A percentile compares a stretch with the other conserved stretches of the same genome.
Evolutionary conservation across 1,140 invertebrate species (phyloP).

Genomic region (Drosophila bifasciata): DNA sequence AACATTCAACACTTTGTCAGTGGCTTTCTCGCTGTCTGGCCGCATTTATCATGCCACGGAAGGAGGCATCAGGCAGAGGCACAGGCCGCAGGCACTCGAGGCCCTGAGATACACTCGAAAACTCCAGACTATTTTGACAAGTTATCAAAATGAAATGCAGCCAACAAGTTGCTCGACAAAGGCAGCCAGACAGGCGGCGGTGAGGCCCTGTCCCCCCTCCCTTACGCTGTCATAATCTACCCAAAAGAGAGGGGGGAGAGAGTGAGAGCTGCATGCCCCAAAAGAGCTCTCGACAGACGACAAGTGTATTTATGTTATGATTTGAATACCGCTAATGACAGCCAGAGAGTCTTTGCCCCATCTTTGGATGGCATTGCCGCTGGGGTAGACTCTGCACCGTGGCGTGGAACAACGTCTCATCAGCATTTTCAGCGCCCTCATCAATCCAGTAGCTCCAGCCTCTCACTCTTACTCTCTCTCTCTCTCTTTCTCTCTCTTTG

Average conservation of each 20-base stretch:
- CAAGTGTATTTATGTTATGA: slow-evolving; percentile 84
- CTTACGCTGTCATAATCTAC: slow-evolving; percentile 68
- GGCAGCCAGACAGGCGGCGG: slow-evolving; percentile 14
- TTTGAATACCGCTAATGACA: slow-evolving; percentile 83
- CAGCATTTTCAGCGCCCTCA: slow-evolving; percentile 49
- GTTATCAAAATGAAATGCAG: slow-evolving; percentile 75
- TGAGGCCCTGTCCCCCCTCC: not conserved
- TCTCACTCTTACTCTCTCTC: too few relatives aligned
- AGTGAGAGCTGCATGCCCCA: not conserved
- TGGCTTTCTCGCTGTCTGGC: slow-evolving; percentile 70
- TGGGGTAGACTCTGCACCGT: too few relatives aligned
- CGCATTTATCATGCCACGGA: slow-evolving; percentile 71
- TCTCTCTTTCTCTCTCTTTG: too few relatives aligned
- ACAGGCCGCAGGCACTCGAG: too few relatives aligned
- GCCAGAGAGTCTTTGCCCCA: slow-evolving; percentile 30
- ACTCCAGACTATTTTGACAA: slow-evolving; percentile 82
- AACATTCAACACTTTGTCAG: slow-evolving; percentile 80
- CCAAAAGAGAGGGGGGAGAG: not conserved
- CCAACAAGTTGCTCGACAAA: slow-evolving; percentile 36
- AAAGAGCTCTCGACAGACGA: slow-evolving; percentile 67
- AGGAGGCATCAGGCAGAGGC: not conserved
- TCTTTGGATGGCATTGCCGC: slow-evolving; percentile 50
- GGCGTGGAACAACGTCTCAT: slow-evolving; percentile 3
- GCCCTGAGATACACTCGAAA: slow-evolving; percentile 17
- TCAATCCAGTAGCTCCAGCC: slow-evolving; percentile 39